These are phyloP conservation scores for Grammomys dolichurus DNA, from an alignment of 2,113 vertebrate species.

Conservation along the genomic window DNA sequence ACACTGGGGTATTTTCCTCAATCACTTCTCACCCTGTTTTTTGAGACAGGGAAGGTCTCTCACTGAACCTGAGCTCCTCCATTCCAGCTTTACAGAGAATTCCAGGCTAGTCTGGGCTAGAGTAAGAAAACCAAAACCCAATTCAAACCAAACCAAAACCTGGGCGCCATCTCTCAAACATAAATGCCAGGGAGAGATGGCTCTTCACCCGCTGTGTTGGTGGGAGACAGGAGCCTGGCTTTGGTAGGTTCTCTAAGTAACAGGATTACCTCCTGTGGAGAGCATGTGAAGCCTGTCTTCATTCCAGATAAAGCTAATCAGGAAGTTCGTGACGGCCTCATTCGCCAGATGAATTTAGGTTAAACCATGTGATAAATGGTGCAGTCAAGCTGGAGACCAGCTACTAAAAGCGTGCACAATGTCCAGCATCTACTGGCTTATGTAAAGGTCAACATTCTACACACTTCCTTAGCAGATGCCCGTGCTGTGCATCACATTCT, in stretches of 20 bases:
- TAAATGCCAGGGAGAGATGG: not conserved
- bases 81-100: not conserved
- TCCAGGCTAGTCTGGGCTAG: not conserved
- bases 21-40: not conserved
- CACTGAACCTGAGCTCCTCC: not conserved
- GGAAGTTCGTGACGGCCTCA: not conserved
- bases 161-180: not conserved
- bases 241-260: not conserved
- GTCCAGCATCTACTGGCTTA: not conserved
- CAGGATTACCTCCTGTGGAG: not conserved
- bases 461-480: not conserved
- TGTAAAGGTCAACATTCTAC: not conserved
- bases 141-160: not conserved
- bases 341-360: not conserved
- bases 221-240: not conserved
- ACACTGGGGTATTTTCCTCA: not conserved
- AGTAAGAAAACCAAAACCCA: not conserved
- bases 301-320: not conserved
- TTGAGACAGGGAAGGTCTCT: not conserved
- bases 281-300: not conserved
- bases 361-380: not conserved
- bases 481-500: not conserved
- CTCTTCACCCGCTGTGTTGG: not conserved
- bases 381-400: too few species aligned
- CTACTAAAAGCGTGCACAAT: not conserved